Evolutionary conservation across 1,140 invertebrate species (phyloP).

Genomic region (Brachionus rotundiformis): DNA sequence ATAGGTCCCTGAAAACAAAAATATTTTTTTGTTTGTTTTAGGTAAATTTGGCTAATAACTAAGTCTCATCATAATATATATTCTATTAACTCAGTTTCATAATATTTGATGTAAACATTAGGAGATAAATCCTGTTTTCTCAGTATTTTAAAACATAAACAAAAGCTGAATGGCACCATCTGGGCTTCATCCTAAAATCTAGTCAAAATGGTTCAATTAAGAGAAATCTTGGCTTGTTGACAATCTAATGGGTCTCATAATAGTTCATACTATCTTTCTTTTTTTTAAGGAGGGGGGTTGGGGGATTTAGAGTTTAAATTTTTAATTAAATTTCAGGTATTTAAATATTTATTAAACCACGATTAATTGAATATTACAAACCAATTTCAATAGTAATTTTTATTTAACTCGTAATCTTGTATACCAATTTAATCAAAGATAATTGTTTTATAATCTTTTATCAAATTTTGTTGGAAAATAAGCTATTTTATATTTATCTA

Average conservation of each 20-base stretch:
- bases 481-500: background rate
- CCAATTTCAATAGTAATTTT: background rate
- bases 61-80: conserved; percentile 15
- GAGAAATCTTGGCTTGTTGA: background rate
- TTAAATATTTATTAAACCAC: conserved; percentile 12
- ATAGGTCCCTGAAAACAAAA: conserved; percentile 18
- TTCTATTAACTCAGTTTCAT: conserved; percentile 2
- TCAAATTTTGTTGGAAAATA: background rate
- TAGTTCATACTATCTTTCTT: background rate
- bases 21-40: conserved; percentile 9
- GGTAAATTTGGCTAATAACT: conserved; percentile 1
- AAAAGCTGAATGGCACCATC: background rate
- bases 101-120: conserved; percentile 12
- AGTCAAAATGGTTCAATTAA: background rate
- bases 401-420: background rate
- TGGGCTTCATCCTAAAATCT: background rate
- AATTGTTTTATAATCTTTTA: conserved; percentile 5
- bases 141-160: conserved; percentile 4
- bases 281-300: too few relatives aligned
- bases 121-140: conserved; percentile 18
- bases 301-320: background rate
- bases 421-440: background rate
- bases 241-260: background rate
- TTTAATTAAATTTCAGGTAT: conserved; percentile 12
- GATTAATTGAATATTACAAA: conserved; percentile 11